Percentiles rank a stretch among this genome's conserved stretches.
Evolutionary conservation across 2,113 vertebrate species (phyloP).

Genomic region (Bujurquina vittata): DNA sequence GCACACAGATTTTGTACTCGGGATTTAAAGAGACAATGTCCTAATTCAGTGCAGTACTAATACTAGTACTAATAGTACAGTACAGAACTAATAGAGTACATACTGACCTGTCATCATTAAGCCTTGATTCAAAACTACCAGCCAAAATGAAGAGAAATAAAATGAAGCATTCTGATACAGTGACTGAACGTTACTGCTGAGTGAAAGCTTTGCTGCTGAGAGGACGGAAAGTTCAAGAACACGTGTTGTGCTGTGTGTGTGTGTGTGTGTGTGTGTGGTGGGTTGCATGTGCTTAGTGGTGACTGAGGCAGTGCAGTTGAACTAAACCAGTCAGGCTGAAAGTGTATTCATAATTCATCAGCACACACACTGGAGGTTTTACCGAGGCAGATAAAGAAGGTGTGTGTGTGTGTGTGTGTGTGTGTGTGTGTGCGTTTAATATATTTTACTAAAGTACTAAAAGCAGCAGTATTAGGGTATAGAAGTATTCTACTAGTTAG

Average conservation of each 20-base stretch:
- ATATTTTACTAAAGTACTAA: background rate
- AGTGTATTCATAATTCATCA: conserved; percentile 55
- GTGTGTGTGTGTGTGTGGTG: background rate
- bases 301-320: conserved; percentile 16
- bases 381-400: background rate
- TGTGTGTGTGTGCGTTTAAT: background rate
- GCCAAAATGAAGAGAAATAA: background rate
- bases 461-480: background rate
- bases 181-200: background rate
- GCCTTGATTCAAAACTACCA: background rate
- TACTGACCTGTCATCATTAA: background rate
- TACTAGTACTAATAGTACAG: too few species aligned
- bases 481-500: background rate
- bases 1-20: background rate
- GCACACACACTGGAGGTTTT: conserved; percentile 21
- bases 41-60: too few species aligned
- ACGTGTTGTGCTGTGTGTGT: too few species aligned
- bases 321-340: conserved; percentile 39
- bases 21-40: background rate
- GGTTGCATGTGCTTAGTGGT: conserved; percentile 8
- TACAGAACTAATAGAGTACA: too few species aligned
- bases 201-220: background rate
- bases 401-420: background rate
- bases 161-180: accelerated
- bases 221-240: background rate